A percentile compares a stretch with the other conserved stretches of the same genome.
Evolutionary conservation across 2,888 invertebrate species (phyloP).

Genomic region (Morpho helenor): DNA sequence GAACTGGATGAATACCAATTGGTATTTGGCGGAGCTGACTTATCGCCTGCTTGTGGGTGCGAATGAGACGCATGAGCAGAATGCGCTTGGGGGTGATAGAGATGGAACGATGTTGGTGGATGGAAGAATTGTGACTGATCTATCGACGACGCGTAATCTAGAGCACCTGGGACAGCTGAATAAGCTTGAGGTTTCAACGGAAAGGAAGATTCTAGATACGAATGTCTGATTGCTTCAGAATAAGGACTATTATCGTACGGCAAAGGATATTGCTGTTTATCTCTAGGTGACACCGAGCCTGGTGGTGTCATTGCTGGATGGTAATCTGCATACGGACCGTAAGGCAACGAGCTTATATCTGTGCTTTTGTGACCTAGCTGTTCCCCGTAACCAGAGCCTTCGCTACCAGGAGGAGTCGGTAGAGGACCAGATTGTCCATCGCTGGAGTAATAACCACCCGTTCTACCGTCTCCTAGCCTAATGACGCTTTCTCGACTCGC

Average conservation of each 20-base stretch:
- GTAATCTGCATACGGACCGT: slow-evolving; percentile 85
- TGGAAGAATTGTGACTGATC: slow-evolving; percentile 94
- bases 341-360: slow-evolving; percentile 80
- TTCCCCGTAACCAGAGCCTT: slow-evolving; percentile 86
- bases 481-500: slow-evolving; percentile 97
- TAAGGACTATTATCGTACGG: slow-evolving; percentile 80
- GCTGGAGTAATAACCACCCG: slow-evolving; percentile 72
- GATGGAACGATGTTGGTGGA: slow-evolving; percentile 88
- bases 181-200: slow-evolving; percentile 95
- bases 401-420: slow-evolving; percentile 94
- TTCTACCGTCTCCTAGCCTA: slow-evolving; percentile 76
- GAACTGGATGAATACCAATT: slow-evolving; percentile 90
- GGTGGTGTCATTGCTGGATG: slow-evolving; percentile 98
- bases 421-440: slow-evolving; percentile 85
- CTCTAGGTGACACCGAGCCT: slow-evolving; percentile 96
- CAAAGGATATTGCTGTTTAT: slow-evolving; percentile 83
- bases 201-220: slow-evolving; percentile 77
- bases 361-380: slow-evolving; percentile 76
- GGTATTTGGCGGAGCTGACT: slow-evolving; percentile 83
- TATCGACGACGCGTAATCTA: slow-evolving; percentile 82
- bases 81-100: slow-evolving; percentile 86
- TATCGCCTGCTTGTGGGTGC: slow-evolving; percentile 65
- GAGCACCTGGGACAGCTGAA: slow-evolving; percentile 84
- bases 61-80: slow-evolving; percentile 64
- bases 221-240: slow-evolving; percentile 80